These are phyloP conservation scores for Carollia perspicillata DNA, from an alignment of 2,113 vertebrate species.

Conservation along the genomic window DNA sequence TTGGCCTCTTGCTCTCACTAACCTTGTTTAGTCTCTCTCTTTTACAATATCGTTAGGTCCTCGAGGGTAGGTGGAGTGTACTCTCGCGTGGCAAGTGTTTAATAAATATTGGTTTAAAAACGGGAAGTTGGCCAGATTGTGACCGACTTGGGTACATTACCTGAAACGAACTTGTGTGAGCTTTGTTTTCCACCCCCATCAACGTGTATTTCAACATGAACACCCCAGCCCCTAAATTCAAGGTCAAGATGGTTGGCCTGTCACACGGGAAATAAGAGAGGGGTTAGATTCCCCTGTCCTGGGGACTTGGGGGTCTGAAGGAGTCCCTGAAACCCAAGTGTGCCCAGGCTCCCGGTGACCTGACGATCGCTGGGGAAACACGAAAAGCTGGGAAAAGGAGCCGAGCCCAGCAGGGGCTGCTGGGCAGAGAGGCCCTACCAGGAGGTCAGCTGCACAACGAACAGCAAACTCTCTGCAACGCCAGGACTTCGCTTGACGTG, in stretches of 20 bases:
- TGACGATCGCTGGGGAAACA: neutral
- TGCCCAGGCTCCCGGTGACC: neutral
- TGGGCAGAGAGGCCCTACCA: conserved; percentile 52
- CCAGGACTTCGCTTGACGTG: conserved; percentile 80
- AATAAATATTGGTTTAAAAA: neutral
- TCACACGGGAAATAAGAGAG: neutral
- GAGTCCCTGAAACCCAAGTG: neutral
- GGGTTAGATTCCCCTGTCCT: neutral
- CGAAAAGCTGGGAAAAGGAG: neutral
- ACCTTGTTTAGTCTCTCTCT: neutral
- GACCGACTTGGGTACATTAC: neutral
- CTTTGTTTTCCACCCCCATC: neutral
- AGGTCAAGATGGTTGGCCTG: neutral
- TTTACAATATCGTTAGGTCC: neutral
- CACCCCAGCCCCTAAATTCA: neutral
- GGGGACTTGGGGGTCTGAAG: neutral
- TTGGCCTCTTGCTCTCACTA: neutral
- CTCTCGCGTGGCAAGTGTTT: neutral
- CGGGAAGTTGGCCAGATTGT: neutral
- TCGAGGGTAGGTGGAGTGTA: neutral
- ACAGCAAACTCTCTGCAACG: conserved; percentile 52
- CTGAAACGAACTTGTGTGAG: neutral
- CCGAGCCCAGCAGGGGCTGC: neutral
- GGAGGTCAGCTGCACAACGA: conserved; percentile 67
- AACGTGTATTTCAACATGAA: neutral